Conservation (phyloP, 1,140 invertebrate genomes). For the Colletes gigas region DNA sequence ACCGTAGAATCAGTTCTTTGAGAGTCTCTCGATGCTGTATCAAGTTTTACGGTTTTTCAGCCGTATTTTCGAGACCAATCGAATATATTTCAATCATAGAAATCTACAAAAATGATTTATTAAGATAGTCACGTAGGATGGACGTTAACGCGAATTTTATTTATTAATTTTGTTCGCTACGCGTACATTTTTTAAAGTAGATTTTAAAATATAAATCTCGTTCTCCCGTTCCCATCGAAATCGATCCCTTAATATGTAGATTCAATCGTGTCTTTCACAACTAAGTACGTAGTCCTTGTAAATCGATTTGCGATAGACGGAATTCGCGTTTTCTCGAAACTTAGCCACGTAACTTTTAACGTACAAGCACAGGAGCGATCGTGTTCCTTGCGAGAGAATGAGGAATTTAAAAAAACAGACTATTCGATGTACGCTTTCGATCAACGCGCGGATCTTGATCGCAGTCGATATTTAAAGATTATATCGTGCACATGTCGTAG, state of each 20-base stretch:
- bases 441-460: conserved; percentile 31
- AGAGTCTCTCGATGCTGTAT: too few relatives aligned
- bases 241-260: conserved; percentile 61
- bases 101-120: too few relatives aligned
- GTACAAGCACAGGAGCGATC: neutral
- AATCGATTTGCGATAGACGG: conserved; percentile 60
- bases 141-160: too few relatives aligned
- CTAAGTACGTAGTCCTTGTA: conserved; percentile 66
- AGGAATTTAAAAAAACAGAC: neutral
- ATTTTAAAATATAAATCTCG: neutral
- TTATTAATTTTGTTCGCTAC: too few relatives aligned
- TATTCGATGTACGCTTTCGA: conserved; percentile 36
- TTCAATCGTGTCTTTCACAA: conserved; percentile 75
- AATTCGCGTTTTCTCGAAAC: conserved; percentile 33
- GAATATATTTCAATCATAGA: too few relatives aligned
- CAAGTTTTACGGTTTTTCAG: too few relatives aligned
- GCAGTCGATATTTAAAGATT: conserved; percentile 56
- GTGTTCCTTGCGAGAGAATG: neutral
- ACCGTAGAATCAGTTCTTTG: too few relatives aligned
- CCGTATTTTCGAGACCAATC: too few relatives aligned
- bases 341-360: conserved; percentile 16
- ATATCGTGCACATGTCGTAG: conserved; percentile 67
- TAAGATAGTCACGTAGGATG: too few relatives aligned
- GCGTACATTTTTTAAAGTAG: too few relatives aligned
- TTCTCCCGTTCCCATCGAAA: conserved; percentile 25